Conservation (phyloP, 2,113 vertebrate species). For the Phycodurus eques region DNA sequence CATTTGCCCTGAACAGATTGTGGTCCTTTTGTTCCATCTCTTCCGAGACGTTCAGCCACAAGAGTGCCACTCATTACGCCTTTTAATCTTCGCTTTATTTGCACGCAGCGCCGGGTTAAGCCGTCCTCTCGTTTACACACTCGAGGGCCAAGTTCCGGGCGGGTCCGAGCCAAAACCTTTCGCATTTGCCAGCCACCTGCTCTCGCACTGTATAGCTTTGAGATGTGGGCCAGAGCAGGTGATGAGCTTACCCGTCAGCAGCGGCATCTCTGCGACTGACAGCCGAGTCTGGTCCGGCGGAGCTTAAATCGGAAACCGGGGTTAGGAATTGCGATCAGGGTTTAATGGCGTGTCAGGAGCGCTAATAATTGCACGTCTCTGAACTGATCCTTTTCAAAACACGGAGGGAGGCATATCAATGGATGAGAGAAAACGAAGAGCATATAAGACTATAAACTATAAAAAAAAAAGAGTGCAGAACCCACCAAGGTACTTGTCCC, state of each 20-base stretch:
- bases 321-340: slow-evolving; percentile 31
- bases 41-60: slow-evolving; percentile 32
- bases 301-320: slow-evolving; percentile 37
- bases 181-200: slow-evolving; percentile 10
- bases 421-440: no score
- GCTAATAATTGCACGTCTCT: slow-evolving; percentile 1
- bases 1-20: no score
- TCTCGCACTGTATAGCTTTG: neutral
- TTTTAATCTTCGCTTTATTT: slow-evolving; percentile 39
- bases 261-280: slow-evolving; percentile 21
- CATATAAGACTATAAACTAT: no score
- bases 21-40: slow-evolving; percentile 15
- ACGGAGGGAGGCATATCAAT: no score
- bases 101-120: slow-evolving; percentile 13
- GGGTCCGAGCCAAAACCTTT: slow-evolving; percentile 9
- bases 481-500: no score
- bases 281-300: slow-evolving; percentile 46
- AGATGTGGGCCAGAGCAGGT: slow-evolving; percentile 18
- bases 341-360: slow-evolving; percentile 18
- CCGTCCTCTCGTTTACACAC: slow-evolving; percentile 14
- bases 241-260: slow-evolving; percentile 44
- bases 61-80: slow-evolving; percentile 15
- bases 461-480: no score
- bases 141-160: neutral
- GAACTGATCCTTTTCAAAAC: no score